A percentile compares a stretch with the other conserved stretches of the same genome.
phyloP scores from a whole-genome alignment of 2,113 vertebrate genomes.

The Oostethus manadensis region DNA sequence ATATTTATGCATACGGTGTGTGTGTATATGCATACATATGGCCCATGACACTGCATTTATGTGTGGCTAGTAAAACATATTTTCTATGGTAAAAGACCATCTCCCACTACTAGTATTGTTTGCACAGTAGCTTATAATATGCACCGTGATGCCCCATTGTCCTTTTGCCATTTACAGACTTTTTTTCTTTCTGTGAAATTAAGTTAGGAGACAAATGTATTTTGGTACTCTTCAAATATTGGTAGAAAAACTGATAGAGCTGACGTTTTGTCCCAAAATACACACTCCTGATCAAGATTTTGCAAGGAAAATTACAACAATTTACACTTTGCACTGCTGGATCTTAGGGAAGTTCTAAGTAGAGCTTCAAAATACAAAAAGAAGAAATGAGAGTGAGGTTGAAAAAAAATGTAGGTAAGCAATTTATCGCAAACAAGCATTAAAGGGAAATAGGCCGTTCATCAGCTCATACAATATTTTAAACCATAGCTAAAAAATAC shows the following conservation, averaged over 20 bases:
- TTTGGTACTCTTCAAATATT: conserved; percentile 74
- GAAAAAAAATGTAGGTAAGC: too few species aligned
- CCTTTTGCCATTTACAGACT: conserved; percentile 55
- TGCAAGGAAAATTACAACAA: too few species aligned
- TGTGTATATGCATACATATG: conserved; percentile 63
- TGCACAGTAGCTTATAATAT: conserved; percentile 69
- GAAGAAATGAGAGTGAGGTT: too few species aligned
- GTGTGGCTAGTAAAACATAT: conserved; percentile 57
- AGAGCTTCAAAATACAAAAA: too few species aligned
- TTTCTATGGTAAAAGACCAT: conserved; percentile 59
- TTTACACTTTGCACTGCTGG: too few species aligned
- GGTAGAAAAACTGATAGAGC: conserved; percentile 67
- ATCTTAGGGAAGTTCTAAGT: too few species aligned
- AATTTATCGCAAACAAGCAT: too few species aligned
- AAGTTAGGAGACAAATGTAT: conserved; percentile 83
- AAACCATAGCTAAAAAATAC: too few species aligned
- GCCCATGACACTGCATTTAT: conserved; percentile 56
- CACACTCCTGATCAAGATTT: conserved; percentile 8
- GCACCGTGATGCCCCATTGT: conserved; percentile 65
- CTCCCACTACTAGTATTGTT: conserved; percentile 50
- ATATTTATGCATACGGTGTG: conserved; percentile 57
- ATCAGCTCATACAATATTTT: too few species aligned
- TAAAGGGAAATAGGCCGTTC: too few species aligned
- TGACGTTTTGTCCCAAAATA: conserved; percentile 81
- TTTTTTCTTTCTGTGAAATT: conserved; percentile 63